phyloP scores from a whole-genome alignment of 2,888 invertebrate species.

The Fragum sueziense region DNA sequence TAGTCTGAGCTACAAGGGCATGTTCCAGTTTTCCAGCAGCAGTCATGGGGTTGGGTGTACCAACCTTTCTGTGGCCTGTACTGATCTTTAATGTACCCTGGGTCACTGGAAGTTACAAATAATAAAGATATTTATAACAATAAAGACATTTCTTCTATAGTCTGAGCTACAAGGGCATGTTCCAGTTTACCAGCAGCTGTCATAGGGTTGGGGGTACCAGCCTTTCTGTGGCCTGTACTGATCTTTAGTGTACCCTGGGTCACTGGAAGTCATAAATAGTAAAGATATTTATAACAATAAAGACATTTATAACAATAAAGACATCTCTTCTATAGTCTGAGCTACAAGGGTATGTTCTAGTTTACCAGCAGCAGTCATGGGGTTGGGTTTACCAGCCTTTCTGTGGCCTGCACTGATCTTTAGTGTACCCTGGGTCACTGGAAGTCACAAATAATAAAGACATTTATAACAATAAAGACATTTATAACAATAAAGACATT shows the following conservation, averaged over 20 bases:
- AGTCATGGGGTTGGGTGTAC: slow-evolving; percentile 80
- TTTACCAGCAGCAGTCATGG: slow-evolving; percentile 78
- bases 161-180: slow-evolving; percentile 79
- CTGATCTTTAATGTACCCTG: slow-evolving; percentile 63
- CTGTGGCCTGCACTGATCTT: slow-evolving; percentile 62
- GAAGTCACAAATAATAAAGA: too few species aligned
- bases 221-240: slow-evolving; percentile 69
- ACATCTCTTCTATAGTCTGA: slow-evolving; percentile 79
- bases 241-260: slow-evolving; percentile 64
- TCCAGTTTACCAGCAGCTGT: slow-evolving; percentile 79
- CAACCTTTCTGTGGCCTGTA: slow-evolving; percentile 71
- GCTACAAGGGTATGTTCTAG: slow-evolving; percentile 80
- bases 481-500: too few species aligned
- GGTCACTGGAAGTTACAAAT: slow-evolving; percentile 57
- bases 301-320: too few species aligned
- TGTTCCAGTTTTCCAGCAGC: slow-evolving; percentile 80
- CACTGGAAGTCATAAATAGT: too few species aligned
- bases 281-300: too few species aligned
- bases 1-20: slow-evolving; percentile 78
- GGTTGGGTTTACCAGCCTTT: slow-evolving; percentile 79
- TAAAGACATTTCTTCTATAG: slow-evolving; percentile 80
- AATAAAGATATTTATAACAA: too few species aligned
- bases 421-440: slow-evolving; percentile 63
- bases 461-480: too few species aligned
- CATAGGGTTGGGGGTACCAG: slow-evolving; percentile 78